A percentile compares a stretch with the other conserved stretches of the same genome.
Conservation (phyloP, 2,797 vertebrate species). For the Anguilla megastoma region DNA sequence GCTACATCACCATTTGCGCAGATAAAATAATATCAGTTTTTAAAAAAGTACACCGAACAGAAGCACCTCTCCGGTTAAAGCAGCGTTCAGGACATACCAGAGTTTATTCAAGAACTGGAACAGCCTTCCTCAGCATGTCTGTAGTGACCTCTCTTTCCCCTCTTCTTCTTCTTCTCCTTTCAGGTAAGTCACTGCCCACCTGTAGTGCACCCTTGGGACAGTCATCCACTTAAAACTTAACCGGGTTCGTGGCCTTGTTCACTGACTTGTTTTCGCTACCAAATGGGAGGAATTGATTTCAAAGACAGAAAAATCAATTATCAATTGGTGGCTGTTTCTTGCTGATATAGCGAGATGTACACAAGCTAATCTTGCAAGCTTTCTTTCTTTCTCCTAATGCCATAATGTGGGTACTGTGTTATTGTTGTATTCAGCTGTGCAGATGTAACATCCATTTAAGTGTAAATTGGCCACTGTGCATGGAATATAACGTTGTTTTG, state of each 20-base stretch:
- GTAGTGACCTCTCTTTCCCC: constrained; percentile 58
- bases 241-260: constrained; percentile 8
- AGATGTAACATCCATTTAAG: background rate
- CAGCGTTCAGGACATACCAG: constrained; percentile 35
- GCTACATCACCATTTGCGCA: background rate
- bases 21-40: background rate
- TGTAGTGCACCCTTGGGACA: background rate
- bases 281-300: constrained; percentile 4
- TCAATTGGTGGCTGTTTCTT: background rate
- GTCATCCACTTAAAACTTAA: background rate
- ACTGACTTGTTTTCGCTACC: background rate
- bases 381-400: constrained; percentile 5
- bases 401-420: background rate
- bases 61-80: background rate
- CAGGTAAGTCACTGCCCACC: constrained; percentile 64
- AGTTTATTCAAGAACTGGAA: constrained; percentile 12
- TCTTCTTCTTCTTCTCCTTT: constrained; percentile 57
- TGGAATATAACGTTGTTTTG: background rate
- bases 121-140: constrained; percentile 55
- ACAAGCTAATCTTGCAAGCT: background rate
- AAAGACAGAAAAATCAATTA: background rate
- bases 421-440: background rate
- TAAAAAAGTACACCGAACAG: background rate
- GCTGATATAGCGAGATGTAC: background rate
- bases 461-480: background rate